Base-by-base conservation (phyloP, 2,113 vertebrate species). In the Lepidiolamprologus cunningtoni region DNA sequence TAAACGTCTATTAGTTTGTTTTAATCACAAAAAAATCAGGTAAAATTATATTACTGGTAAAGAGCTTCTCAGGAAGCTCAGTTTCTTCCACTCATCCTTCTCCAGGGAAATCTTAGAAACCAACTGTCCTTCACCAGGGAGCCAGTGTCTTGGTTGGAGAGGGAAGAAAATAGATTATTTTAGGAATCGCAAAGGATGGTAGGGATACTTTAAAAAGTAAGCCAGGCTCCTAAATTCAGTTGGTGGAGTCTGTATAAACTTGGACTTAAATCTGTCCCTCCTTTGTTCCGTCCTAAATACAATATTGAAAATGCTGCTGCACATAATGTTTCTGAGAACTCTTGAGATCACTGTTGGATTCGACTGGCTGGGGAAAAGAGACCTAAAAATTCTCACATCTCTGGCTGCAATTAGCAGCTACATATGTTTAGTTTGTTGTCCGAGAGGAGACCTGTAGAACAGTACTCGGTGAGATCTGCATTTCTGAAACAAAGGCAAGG, bases 261-360 rank as follows among this genome's bases (percentile, higher is more conserved):
- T 47, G 40, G 68, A 47, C 9, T 76, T 45, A 19, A 47, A 76
- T 50, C 42, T 28, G 42, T 47, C 42, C 23, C 42, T 19, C 3
- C 14, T 47, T 28, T 47, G 2, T 8, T 47, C 1, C 1, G 14
- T 76, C 71, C 42, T 47, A 76, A 76, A 76, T 52, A 52, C 26
- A 52, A 50, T 52, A 52, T n/a, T 8, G 45, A 50, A 78, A 31
- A 9, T 5, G 26, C 73, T 52, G 73, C 26, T 31, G 9, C 42
- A 78, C 26, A 78, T 50, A 50, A 52, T 78, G 26, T 52, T n/a
- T 78, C 73, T 78, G 73, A 31, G 47, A 78, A 52, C 10, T 50
- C 16, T 52, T 52, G 45, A 78, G 73, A 52, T 78, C 26, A n/a
- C 26, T 8, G 71, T 19, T 78, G 42, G 42, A 47, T 17, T 76